These are phyloP conservation scores for Dendrocincla tyrannina DNA, from an alignment of 2,797 vertebrate species.

Conservation along the genomic window DNA sequence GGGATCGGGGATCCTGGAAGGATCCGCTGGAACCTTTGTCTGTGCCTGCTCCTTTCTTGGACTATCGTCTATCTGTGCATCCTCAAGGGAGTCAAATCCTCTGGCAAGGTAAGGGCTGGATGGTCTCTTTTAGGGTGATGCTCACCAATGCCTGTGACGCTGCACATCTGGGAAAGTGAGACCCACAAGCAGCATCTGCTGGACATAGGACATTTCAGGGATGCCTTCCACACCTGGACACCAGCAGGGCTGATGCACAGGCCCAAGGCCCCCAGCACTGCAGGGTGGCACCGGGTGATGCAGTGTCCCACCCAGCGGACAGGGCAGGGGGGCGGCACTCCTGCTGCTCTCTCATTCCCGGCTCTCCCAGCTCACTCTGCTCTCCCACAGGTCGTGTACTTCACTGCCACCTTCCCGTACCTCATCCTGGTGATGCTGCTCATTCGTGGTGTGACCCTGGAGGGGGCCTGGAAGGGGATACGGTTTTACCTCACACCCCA, in stretches of 20 bases:
- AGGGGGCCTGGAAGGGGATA: conserved; percentile 82
- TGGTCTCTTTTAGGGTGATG: accelerated
- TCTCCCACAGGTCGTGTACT: conserved; percentile 78
- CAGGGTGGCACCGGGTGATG: accelerated
- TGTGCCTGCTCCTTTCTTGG: conserved; percentile 82
- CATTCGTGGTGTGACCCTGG: conserved; percentile 78
- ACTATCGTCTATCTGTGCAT: conserved; percentile 82
- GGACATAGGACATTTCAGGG: neutral
- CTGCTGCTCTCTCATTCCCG: accelerated
- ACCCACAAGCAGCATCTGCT: neutral
- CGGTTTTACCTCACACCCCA: conserved; percentile 82
- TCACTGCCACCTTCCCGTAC: conserved; percentile 83
- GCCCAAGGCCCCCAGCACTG: neutral
- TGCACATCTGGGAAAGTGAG: neutral
- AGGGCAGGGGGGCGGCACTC: no score
- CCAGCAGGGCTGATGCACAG: accelerated
- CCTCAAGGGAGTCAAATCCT: conserved; percentile 83
- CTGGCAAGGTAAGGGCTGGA: conserved; percentile 77
- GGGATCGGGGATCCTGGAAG: conserved; percentile 78
- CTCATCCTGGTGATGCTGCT: conserved; percentile 82
- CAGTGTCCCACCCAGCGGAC: neutral
- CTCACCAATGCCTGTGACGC: neutral
- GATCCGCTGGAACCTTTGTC: conserved; percentile 82
- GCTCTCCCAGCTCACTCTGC: neutral
- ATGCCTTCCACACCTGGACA: neutral